Conservation (phyloP, 2,888 invertebrate species). For the Agrochola litura region DNA sequence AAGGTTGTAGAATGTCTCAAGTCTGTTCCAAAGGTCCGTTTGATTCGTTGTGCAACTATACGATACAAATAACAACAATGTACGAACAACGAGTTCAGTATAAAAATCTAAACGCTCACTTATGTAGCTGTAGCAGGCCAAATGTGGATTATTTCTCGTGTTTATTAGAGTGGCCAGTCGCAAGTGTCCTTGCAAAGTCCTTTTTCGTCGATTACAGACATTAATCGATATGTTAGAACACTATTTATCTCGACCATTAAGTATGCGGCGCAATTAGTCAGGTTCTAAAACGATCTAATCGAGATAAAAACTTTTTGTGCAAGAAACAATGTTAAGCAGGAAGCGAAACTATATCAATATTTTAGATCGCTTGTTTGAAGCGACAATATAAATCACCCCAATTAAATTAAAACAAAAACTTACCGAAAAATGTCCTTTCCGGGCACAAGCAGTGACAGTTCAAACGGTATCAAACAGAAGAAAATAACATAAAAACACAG, state of each 20-base stretch:
- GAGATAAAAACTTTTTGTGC: conserved; percentile 37
- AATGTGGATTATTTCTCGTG: conserved; percentile 57
- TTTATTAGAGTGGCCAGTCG: conserved; percentile 57
- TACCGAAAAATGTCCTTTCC: conserved; percentile 73
- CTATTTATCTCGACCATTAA: conserved; percentile 39
- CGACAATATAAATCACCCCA: conserved; percentile 33
- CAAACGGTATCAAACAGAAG: conserved; percentile 69
- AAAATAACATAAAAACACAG: conserved; percentile 69
- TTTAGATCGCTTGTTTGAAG: conserved; percentile 30
- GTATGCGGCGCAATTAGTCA: conserved; percentile 48
- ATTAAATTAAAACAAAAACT: conserved; percentile 62
- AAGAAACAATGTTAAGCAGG: conserved; percentile 33
- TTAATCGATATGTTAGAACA: conserved; percentile 52
- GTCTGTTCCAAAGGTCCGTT: conserved; percentile 58
- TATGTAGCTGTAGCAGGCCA: conserved; percentile 26
- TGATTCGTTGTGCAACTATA: conserved; percentile 60
- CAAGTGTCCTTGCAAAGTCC: conserved; percentile 64
- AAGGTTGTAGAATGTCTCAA: conserved; percentile 64
- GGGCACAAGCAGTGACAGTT: conserved; percentile 72
- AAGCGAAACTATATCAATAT: conserved; percentile 39
- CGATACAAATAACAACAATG: conserved; percentile 59
- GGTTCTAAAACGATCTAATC: conserved; percentile 40
- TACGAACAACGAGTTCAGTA: conserved; percentile 39
- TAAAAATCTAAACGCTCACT: conserved; percentile 43
- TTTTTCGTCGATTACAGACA: conserved; percentile 61